Evolutionary conservation across 2,888 invertebrate species (phyloP).

Genomic region (Eubasilissa splendida): DNA sequence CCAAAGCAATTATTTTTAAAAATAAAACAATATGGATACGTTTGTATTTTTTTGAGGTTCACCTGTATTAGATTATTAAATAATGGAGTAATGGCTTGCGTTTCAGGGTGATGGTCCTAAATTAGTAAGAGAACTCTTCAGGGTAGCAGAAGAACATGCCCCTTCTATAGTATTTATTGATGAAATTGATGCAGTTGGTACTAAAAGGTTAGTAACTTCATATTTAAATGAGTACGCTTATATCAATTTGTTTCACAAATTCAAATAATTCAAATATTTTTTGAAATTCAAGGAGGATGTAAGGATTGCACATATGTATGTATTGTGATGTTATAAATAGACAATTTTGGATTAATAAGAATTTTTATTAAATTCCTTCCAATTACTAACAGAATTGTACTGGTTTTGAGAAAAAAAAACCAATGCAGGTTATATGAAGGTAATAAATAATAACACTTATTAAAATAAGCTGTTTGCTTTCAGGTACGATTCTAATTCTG

Average conservation of each 20-base stretch:
- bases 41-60: background rate
- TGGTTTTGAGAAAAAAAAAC: too few relatives aligned
- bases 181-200: conserved; percentile 99
- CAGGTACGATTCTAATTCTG: conserved; percentile 97
- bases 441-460: too few relatives aligned
- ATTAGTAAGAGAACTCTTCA: conserved; percentile 95
- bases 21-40: background rate
- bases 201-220: conserved; percentile 79
- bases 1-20: background rate
- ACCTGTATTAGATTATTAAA: background rate
- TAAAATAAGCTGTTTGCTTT: conserved; percentile 50
- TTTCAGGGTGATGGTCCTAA: conserved; percentile 97
- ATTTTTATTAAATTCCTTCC: too few relatives aligned
- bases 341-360: too few relatives aligned
- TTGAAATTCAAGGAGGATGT: too few relatives aligned
- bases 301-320: too few relatives aligned
- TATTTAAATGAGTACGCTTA: too few relatives aligned
- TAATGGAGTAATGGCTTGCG: conserved; percentile 1
- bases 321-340: too few relatives aligned
- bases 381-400: too few relatives aligned
- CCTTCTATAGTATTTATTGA: conserved; percentile 99
- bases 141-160: conserved; percentile 99
- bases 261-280: too few relatives aligned
- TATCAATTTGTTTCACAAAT: too few relatives aligned
- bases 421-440: too few relatives aligned